These are phyloP conservation scores for Solenopsis fugax DNA, from an alignment of 1,140 invertebrate genomes.

Conservation along the genomic window DNA sequence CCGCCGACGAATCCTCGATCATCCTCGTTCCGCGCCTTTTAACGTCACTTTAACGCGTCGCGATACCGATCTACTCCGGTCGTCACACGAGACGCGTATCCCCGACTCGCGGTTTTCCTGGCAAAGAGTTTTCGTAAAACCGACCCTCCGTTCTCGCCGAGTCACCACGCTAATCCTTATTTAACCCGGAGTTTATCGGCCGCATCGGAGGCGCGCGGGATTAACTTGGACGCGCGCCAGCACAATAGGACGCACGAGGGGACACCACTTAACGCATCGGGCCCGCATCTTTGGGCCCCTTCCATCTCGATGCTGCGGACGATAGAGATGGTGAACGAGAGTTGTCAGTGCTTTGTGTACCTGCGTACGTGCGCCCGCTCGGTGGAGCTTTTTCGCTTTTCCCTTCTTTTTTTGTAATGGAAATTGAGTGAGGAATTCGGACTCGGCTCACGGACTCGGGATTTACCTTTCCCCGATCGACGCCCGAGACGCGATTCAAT, in stretches of 20 bases:
- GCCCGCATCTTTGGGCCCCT: conserved; percentile 21
- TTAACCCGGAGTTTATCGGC: conserved; percentile 78
- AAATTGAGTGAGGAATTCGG: conserved; percentile 76
- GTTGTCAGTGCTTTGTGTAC: conserved; percentile 61
- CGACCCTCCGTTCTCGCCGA: conserved; percentile 59
- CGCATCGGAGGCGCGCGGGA: conserved; percentile 70
- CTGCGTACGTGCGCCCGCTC: conserved; percentile 39
- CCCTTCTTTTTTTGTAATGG: conserved; percentile 72
- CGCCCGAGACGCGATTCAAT: conserved; percentile 2
- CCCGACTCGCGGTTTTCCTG: conserved; percentile 31
- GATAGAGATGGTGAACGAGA: conserved; percentile 40
- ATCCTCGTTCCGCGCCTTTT: conserved; percentile 60
- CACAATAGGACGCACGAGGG: conserved; percentile 66
- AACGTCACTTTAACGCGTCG: conserved; percentile 72
- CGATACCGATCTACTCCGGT: conserved; percentile 69
- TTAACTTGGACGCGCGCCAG: conserved; percentile 75
- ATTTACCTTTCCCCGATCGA: background rate
- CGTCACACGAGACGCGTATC: background rate
- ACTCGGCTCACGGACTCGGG: background rate
- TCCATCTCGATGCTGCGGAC: conserved; percentile 64
- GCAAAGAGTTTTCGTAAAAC: conserved; percentile 9
- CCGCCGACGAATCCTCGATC: conserved; percentile 2
- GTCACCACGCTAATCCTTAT: conserved; percentile 81
- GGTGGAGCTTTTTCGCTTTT: conserved; percentile 1
- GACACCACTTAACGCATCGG: conserved; percentile 68